These are phyloP conservation scores for Anarhynchus alexandrinus DNA, from an alignment of 2,113 vertebrate genomes.

Conservation along the genomic window DNA sequence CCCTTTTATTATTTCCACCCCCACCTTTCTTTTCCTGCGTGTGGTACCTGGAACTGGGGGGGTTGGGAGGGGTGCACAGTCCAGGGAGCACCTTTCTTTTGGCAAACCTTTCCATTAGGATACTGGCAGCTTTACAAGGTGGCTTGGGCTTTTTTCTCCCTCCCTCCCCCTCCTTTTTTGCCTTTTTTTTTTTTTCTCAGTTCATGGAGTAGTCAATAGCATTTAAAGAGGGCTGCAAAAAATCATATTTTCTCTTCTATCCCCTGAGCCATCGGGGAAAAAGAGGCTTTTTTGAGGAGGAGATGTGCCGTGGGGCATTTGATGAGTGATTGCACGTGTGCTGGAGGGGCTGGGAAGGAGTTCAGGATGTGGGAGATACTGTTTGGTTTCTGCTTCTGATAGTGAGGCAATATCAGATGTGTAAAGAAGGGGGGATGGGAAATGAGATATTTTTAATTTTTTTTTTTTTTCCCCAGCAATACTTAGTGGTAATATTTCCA, in stretches of 20 bases:
- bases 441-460: background rate
- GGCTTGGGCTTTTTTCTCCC: too few species aligned
- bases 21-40: background rate
- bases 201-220: background rate
- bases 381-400: background rate
- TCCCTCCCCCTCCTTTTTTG: accelerated
- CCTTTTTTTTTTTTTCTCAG: too few species aligned
- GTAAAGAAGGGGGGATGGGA: background rate
- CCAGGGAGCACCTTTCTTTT: background rate
- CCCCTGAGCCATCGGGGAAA: background rate
- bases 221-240: background rate
- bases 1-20: background rate
- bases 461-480: background rate
- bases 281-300: background rate
- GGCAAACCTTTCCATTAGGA: background rate
- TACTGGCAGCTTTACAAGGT: background rate
- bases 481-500: background rate
- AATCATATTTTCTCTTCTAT: background rate
- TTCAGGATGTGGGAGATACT: background rate
- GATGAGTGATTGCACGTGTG: background rate
- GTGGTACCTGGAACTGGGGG: background rate
- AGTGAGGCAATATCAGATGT: background rate
- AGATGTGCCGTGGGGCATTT: background rate
- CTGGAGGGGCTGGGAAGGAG: background rate
- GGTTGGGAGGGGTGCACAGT: background rate